phyloP scores from a whole-genome alignment of 2,113 vertebrate species.

The Emberiza fucata region DNA sequence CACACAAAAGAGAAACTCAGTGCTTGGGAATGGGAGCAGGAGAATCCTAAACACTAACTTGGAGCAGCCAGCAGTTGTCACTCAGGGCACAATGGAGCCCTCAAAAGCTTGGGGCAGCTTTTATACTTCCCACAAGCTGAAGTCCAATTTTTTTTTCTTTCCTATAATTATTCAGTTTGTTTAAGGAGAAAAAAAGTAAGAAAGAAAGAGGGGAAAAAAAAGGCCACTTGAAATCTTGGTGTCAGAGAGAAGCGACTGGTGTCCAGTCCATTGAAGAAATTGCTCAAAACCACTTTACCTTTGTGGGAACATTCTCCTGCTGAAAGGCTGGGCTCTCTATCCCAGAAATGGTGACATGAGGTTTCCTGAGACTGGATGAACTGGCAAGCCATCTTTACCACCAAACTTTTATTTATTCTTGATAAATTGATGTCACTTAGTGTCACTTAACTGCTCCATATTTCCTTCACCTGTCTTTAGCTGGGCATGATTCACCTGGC shows the following conservation, averaged over 20 bases:
- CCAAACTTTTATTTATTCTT: not conserved
- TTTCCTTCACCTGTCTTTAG: not conserved
- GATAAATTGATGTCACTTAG: not conserved
- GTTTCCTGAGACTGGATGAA: not conserved
- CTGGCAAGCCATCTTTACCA: not conserved
- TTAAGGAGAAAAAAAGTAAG: not conserved
- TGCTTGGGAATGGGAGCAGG: not conserved
- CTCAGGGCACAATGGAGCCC: not conserved
- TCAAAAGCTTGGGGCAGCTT: not conserved
- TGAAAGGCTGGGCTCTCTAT: not conserved
- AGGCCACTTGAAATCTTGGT: fast-evolving
- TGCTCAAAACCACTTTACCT: not conserved
- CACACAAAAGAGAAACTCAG: not conserved
- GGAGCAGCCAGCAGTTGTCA: not conserved
- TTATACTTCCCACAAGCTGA: not conserved
- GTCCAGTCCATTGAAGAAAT: not conserved
- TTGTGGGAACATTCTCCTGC: not conserved
- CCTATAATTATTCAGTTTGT: not conserved
- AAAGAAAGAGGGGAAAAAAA: not conserved
- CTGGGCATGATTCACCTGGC: not conserved
- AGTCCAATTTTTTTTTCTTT: not conserved
- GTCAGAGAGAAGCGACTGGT: not conserved
- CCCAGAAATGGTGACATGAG: not conserved
- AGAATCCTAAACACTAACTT: not conserved
- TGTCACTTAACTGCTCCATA: not conserved